Conservation (phyloP, 2,888 invertebrate species). For the Bellardia pandia region DNA sequence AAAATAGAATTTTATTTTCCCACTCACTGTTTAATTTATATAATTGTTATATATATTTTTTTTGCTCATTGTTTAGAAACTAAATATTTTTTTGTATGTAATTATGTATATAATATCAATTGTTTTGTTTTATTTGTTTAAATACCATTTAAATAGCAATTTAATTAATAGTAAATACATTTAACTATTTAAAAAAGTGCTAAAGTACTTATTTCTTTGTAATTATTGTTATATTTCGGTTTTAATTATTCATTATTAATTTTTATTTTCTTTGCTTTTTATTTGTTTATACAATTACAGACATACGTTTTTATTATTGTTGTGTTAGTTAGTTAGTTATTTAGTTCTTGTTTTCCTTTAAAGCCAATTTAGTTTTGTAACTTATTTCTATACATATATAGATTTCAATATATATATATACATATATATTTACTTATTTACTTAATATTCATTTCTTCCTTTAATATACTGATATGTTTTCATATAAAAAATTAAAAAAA, state of each 20-base stretch:
- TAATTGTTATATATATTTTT: slow-evolving; percentile 15
- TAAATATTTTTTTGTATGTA: neutral
- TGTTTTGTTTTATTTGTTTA: slow-evolving; percentile 53
- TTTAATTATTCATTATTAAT: slow-evolving; percentile 30
- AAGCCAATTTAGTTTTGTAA: slow-evolving; percentile 62
- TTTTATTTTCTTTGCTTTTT: slow-evolving; percentile 19
- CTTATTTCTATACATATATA: slow-evolving; percentile 11
- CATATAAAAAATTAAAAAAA: slow-evolving; percentile 36
- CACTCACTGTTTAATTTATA: slow-evolving; percentile 4
- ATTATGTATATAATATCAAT: slow-evolving; percentile 32
- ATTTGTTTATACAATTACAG: slow-evolving; percentile 68
- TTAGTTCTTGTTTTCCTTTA: slow-evolving; percentile 31
- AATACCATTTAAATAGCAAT: slow-evolving; percentile 71
- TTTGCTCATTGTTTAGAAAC: slow-evolving; percentile 51
- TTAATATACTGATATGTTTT: slow-evolving; percentile 56
- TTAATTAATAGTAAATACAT: slow-evolving; percentile 62
- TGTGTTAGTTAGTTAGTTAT: slow-evolving; percentile 41
- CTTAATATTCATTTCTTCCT: neutral
- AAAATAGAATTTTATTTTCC: neutral
- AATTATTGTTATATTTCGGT: slow-evolving; percentile 21
- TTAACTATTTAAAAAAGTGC: slow-evolving; percentile 67
- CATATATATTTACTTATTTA: neutral
- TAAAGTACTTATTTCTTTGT: slow-evolving; percentile 50
- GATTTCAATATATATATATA: neutral
- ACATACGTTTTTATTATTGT: slow-evolving; percentile 61